Evolutionary conservation across 2,113 vertebrate genomes (phyloP), one percentile per base, ranked within the genome.

Genomic region (Epinephelus fuscoguttatus): DNA sequence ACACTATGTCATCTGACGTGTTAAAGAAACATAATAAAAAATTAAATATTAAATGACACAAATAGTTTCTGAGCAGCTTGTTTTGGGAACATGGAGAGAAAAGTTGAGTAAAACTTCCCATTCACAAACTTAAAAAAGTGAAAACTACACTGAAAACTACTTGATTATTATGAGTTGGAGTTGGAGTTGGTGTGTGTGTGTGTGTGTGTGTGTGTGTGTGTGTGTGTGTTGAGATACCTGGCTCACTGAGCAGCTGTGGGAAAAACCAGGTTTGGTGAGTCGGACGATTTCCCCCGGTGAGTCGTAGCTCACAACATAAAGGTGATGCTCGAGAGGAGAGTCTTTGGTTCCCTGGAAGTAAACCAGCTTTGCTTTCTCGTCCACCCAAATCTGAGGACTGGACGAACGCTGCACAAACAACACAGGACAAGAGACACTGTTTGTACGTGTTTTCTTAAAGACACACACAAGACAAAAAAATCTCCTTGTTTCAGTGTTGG

Each of bases 311-410:
- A 96, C 97, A 5, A 97, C 97, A 0, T 99, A 99, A 25, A 99
- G 97, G 85, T 99, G 98, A 50, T 99, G 98, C 80, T 99, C 98
- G 87, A 99, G 88, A 0, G 98, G 97, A 7, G 98, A 98, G 94
- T 99, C 97, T 93, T 95, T 97, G 0, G 97, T 99, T 84, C 96
- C 97, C 93, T 98, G 98, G 94, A 99, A 99, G 70, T 98, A 99
- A 84, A 98, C 97, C 92, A 98, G 91, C 93, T 96, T 96, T 0
- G 96, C 94, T n/a, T 93, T 93, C 94, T 99, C 97, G 0, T 98
- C 96, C 72, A 99, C 98, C 98, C 97, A 98, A 91, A 99, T 97
- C 97, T 99, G 71, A 2, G 85, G 82, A 55, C 81, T 79, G 50
- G 86, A 91, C 0, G 88, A 92, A 6, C 85, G 89, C 92, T 93